Percentiles rank a stretch among this genome's conserved stretches.
These are phyloP conservation scores for Thripadectes ignobilis DNA, from an alignment of 2,797 vertebrate genomes.

Conservation along the genomic window DNA sequence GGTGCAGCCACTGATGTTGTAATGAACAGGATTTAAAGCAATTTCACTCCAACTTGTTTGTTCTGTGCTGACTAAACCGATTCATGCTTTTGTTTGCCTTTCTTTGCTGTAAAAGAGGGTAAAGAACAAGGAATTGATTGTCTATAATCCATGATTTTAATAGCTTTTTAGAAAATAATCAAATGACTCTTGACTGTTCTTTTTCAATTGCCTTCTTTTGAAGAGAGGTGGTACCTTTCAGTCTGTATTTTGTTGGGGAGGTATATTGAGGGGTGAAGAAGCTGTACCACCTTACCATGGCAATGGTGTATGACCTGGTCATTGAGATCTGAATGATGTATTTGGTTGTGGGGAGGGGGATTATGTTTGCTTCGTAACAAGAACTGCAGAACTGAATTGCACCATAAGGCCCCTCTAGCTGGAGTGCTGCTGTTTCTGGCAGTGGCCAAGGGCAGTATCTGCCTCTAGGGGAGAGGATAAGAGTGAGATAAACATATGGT, in stretches of 20 bases:
- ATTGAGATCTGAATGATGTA: neutral
- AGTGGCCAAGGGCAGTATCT: neutral
- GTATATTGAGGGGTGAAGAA: neutral
- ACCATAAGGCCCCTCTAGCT: neutral
- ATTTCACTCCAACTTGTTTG: slow-evolving; percentile 29
- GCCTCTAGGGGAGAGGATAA: neutral
- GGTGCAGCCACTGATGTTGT: slow-evolving; percentile 8
- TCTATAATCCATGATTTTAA: neutral
- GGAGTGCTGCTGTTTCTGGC: neutral
- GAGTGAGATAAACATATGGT: neutral
- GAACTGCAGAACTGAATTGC: neutral
- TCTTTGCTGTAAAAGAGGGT: neutral
- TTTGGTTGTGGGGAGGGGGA: neutral
- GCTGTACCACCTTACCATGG: neutral
- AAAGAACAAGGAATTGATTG: neutral
- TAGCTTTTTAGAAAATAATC: neutral
- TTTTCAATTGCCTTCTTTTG: neutral
- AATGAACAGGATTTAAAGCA: slow-evolving; percentile 13
- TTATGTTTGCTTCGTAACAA: neutral
- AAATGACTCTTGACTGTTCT: neutral
- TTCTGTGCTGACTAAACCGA: neutral
- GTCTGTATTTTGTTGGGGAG: neutral
- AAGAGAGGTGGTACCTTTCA: neutral
- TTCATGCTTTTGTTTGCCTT: slow-evolving; percentile 4
- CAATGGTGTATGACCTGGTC: neutral